Evolutionary conservation across 1,140 invertebrate species (phyloP).

Genomic region (Caenorhabditis latens): DNA sequence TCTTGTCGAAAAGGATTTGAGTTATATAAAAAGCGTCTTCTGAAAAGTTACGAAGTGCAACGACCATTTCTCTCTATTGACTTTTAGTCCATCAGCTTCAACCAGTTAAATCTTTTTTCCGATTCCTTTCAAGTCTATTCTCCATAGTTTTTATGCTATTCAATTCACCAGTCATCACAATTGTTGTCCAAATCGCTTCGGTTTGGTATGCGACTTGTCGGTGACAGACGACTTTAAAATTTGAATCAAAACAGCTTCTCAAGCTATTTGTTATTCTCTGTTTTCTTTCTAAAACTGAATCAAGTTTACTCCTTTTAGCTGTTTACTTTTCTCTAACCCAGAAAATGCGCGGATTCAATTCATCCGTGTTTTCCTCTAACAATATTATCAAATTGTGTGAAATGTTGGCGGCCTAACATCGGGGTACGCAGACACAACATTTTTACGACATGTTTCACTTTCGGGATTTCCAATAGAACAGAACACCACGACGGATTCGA

Average conservation of each 20-base stretch:
- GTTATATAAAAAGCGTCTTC: not conserved
- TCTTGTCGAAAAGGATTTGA: not conserved
- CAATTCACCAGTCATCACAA: constrained; percentile 27
- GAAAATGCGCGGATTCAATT: not conserved
- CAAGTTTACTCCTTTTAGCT: not conserved
- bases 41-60: not conserved
- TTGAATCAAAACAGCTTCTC: constrained; percentile 26
- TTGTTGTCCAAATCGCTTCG: constrained; percentile 35
- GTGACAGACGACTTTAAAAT: constrained; percentile 32
- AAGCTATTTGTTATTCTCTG: not conserved
- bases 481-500: constrained; percentile 23
- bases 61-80: not conserved
- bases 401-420: not conserved
- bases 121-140: not conserved
- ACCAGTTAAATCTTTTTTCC: constrained; percentile 30
- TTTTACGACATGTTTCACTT: constrained; percentile 56
- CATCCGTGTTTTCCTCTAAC: not conserved
- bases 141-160: not conserved
- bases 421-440: constrained; percentile 13
- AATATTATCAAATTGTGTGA: constrained; percentile 36
- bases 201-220: constrained; percentile 47
- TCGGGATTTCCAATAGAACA: constrained; percentile 47
- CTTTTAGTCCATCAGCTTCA: not conserved
- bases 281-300: not conserved
- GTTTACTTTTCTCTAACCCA: not conserved